Evolutionary conservation across 2,888 invertebrate species (phyloP).

Genomic region (Phortica okadai): DNA sequence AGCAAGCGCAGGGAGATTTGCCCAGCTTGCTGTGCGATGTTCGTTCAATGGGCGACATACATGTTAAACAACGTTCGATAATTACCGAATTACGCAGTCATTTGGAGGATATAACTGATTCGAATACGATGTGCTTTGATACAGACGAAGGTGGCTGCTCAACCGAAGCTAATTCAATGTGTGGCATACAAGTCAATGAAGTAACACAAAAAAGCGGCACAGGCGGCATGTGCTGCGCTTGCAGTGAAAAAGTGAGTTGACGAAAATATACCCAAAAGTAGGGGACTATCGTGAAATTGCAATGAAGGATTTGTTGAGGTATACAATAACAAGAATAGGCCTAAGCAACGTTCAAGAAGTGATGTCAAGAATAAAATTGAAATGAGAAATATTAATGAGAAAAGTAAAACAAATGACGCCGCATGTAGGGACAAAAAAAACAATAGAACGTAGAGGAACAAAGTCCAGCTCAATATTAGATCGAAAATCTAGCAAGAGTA

Average conservation of each 20-base stretch:
- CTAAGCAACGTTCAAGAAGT: neutral
- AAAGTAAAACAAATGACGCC: too few relatives aligned
- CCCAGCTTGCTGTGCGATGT: slow-evolving; percentile 57
- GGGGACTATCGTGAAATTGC: too few relatives aligned
- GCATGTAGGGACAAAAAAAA: too few relatives aligned
- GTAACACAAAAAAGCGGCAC: neutral
- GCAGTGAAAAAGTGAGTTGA: neutral
- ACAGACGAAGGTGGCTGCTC: slow-evolving; percentile 28
- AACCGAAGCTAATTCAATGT: neutral
- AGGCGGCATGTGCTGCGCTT: slow-evolving; percentile 26
- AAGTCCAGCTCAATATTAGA: too few relatives aligned
- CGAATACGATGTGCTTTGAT: slow-evolving; percentile 30
- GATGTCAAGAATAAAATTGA: too few relatives aligned
- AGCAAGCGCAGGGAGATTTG: slow-evolving; percentile 45
- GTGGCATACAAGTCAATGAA: neutral
- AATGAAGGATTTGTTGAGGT: neutral
- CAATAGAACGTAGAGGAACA: too few relatives aligned
- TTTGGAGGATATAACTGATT: slow-evolving; percentile 47
- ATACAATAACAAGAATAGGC: neutral
- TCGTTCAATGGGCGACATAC: slow-evolving; percentile 58
- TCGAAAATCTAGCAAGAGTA: neutral
- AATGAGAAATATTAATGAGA: too few relatives aligned
- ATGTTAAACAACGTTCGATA: slow-evolving; percentile 57
- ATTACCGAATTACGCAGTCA: slow-evolving; percentile 55
- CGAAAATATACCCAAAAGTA: too few relatives aligned